Evolutionary conservation across 2,797 vertebrate genomes (phyloP).

Genomic region (Furcifer pardalis): DNA sequence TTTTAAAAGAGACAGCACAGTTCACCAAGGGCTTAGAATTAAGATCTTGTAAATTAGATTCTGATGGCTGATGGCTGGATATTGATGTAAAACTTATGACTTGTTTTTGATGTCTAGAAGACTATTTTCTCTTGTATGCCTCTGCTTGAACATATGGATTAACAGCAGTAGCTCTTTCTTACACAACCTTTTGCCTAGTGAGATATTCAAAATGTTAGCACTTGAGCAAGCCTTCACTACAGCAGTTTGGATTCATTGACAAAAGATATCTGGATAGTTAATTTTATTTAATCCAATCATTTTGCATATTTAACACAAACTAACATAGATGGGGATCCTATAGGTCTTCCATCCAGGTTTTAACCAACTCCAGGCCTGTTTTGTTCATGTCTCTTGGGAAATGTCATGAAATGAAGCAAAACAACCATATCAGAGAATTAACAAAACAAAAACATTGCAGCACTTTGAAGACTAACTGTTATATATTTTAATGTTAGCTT

Average conservation of each 20-base stretch:
- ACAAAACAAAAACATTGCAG: too few relatives aligned
- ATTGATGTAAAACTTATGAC: neutral
- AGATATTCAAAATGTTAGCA: neutral
- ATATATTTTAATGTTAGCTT: too few relatives aligned
- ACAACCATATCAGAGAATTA: too few relatives aligned
- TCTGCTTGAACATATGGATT: too few relatives aligned
- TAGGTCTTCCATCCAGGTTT: neutral
- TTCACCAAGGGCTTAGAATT: too few relatives aligned
- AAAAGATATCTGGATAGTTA: neutral
- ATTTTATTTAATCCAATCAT: neutral
- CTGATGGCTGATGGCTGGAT: neutral
- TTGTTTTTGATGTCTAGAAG: too few relatives aligned
- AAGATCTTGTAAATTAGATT: neutral
- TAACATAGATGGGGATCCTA: neutral
- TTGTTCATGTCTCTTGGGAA: neutral
- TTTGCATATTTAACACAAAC: neutral
- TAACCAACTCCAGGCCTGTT: neutral
- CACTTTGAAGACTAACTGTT: too few relatives aligned
- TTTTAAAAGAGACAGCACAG: too few relatives aligned
- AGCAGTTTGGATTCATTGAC: neutral
- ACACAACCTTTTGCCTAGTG: neutral
- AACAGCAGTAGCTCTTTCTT: neutral
- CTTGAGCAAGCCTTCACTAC: neutral
- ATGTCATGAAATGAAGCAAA: neutral
- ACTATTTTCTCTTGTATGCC: too few relatives aligned